Evolutionary conservation across 64 coral and sea anemone species (phyloP), one percentile per base, ranked within the genome.

Genomic region (Actinia tenebrosa): DNA sequence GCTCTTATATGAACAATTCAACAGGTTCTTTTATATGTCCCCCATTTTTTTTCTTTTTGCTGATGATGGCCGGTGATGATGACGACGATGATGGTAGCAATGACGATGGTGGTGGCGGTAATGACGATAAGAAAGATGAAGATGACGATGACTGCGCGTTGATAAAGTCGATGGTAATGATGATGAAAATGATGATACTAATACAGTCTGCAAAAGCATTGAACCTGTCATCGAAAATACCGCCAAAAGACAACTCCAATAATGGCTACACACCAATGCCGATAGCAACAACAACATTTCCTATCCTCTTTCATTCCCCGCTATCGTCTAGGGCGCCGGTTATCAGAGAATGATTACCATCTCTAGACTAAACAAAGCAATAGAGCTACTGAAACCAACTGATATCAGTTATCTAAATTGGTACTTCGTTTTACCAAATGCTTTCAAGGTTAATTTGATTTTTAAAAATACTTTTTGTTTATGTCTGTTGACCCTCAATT

Each of bases 391-490:
- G 47, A 50, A 27, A 23, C 64, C 26, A 75, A 15, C 69, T 26
- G 69, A 66, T 19, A 66, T 66, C 63, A n/a, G 18, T 66, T 75
- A 75, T 75, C 69, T 75, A 75, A 42, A 75, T 14, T 10, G 69
- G 42, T 42, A 75, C 69, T 42, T 30, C 11, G 14, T 8, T 66
- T 66, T 66, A 66, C 63, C 63, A 23, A 66, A 23, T 20, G 63
- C 63, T 66, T 75, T 75, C 69, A 75, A 75, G 69, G 69, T 75
- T 75, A 75, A 75, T 75, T 75, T 30, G 69, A 42, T 75, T 75
- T 37, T 10, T 42, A 30, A 42, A 26, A 75, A 37, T 30, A 75
- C 14, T 4, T 15, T 15, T 66, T 66, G 63, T 66, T 75, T 75
- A 27, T 30, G 69, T 75, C 69, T 75, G 63, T 3, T 13, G 18